Base-by-base conservation (phyloP, 1,140 invertebrate genomes). In the Cydia fagiglandana region DNA sequence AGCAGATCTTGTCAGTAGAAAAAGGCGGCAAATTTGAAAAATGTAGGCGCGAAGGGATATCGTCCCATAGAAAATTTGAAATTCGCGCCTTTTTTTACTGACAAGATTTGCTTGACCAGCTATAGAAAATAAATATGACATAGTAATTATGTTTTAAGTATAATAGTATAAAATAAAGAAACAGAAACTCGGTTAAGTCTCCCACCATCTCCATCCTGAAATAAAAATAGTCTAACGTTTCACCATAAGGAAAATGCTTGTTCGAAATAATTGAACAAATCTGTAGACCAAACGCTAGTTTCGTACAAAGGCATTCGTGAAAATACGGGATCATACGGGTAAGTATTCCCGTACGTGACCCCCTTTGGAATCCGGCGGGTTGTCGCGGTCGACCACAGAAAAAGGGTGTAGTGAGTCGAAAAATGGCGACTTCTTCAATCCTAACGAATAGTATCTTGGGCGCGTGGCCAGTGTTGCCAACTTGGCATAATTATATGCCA, bases 231-330 rank as follows among this genome's bases (percentile, higher is more conserved):
- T n/a, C 56, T 20, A 61, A 17, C n/a, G 15, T 15, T 24, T 10
- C n/a, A 64, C 5, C 56, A 24, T 64, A 64, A 64, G 20, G 56
- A 24, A 64, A 64, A 64, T 64, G 13, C 56, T 64, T 64, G n/a
- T 15, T 15, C 5, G 15, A 15, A 50, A 24, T 64, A 10, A 41
- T 41, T 41, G 7, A 41, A 10, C 7, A 41, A 41, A 41, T 41
- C 9, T 41, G 38, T 41, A 17, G 10, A 20, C 56, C 6, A 61
- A 20, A 61, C 56, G 20, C 50, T 2, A 17, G n/a, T 53, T 47
- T 50, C 4, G 13, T 50, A 50, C 1, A 15, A 50, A 50, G 4
- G 2, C 45, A 47, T 53, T 53, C 15, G 50, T 53, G 17, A n/a
- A 30, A 24, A n/a, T n/a, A n/a, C n/a, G n/a, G n/a, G n/a, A 64